Evolutionary conservation across 2,888 invertebrate species (phyloP), one percentile per base, ranked within the genome.

Genomic region (Smittia sp.): DNA sequence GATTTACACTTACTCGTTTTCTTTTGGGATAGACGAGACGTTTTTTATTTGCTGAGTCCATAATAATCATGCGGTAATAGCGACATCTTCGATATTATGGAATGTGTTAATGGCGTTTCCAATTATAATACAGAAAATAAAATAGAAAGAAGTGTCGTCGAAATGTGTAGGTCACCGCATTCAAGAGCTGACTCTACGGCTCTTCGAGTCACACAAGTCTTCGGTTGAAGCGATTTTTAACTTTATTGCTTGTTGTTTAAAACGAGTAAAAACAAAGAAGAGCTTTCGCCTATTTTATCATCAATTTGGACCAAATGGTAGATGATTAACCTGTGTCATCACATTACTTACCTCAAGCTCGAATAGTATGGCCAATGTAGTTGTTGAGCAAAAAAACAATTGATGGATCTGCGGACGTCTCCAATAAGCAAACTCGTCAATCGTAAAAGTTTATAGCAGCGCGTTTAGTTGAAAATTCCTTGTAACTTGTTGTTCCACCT

Each of bases 381-480:
- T n/a, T n/a, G n/a, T n/a, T n/a, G n/a, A n/a, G n/a, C n/a, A n/a
- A 68, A 22, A 68, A 69, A 69, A 69, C 69, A 69, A 69, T 69
- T 69, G 54, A 69, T 54, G 27, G 46, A 68, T 68, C 46, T 68
- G 68, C 68, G 32, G 20, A 22, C 46, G 32, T 46, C 46, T 46
- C 46, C 2, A 46, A 9, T 27, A 15, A 68, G 46, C 15, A n/a
- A 46, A 11, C 46, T 46, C 46, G 46, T 27, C 54, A 69, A 46
- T 69, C 69, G 41, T 69, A 20, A 52, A 54, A 69, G 52, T 69
- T 69, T 52, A 69, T 69, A 69, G 25, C 69, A 15, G 27, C n/a
- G 69, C n/a, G n/a, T 69, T 69, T 69, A 69, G 69, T 7, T 46
- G 52, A 25, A 67, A 32, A 68, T 68, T 68, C 68, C 22, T 32